A percentile compares a stretch with the other conserved stretches of the same genome.
phyloP scores from a whole-genome alignment of 2,113 vertebrate genomes.

The Pelobates fuscus region DNA sequence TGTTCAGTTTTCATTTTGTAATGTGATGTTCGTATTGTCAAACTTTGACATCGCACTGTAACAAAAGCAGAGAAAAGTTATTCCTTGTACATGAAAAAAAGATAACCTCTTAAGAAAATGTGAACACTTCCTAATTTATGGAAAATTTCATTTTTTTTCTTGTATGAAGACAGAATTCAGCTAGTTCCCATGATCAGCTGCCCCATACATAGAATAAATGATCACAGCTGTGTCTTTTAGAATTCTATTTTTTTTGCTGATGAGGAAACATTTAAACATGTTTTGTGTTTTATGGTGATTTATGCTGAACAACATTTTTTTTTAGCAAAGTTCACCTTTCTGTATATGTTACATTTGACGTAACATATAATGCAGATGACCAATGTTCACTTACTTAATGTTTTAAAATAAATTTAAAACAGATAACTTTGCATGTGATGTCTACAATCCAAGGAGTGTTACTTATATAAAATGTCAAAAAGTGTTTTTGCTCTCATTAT shows the following conservation, averaged over 20 bases:
- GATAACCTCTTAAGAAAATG: neutral
- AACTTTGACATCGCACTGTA: too few relatives aligned
- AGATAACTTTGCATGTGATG: too few relatives aligned
- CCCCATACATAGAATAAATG: constrained; percentile 44
- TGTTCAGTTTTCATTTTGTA: too few relatives aligned
- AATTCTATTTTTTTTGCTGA: constrained; percentile 8
- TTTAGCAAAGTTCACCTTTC: neutral
- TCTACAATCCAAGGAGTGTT: neutral
- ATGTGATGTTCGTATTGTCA: too few relatives aligned
- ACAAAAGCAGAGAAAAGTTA: too few relatives aligned
- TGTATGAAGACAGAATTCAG: constrained; percentile 38
- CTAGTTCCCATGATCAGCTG: constrained; percentile 32
- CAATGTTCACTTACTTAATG: too few relatives aligned
- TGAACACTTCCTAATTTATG: constrained; percentile 11
- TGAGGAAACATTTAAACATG: constrained; percentile 39
- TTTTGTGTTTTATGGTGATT: constrained; percentile 40
- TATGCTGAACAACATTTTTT: neutral
- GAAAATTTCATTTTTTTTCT: constrained; percentile 44
- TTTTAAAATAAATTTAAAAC: too few relatives aligned
- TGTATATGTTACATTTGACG: constrained; percentile 10
- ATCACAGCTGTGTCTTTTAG: constrained; percentile 34
- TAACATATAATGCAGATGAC: neutral
- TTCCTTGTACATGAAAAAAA: neutral
- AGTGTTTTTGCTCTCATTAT: neutral
- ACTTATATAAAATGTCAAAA: neutral